Evolutionary conservation across 2,888 invertebrate species (phyloP), one percentile per base, ranked within the genome.

Genomic region (Chirona hameri): DNA sequence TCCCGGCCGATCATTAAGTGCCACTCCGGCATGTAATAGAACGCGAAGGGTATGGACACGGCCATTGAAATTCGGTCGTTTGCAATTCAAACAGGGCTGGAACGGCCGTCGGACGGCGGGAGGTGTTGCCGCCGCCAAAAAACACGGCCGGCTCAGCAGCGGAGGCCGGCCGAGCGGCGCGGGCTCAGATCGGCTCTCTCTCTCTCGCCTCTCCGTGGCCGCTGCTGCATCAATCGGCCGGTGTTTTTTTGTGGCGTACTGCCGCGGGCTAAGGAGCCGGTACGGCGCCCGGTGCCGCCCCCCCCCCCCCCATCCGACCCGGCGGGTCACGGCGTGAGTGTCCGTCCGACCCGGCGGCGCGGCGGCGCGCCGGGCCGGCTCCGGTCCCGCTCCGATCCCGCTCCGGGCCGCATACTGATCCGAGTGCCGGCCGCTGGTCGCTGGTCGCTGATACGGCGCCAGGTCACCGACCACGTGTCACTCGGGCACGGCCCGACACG

Each of bases 41-140:
- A 76, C 76, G 76, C 76, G 76, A 76, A 18, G 76, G 46, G 76
- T 76, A 76, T 76, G 76, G 76, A 76, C 76, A 46, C 39, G 39
- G 46, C 76, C 76, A 76, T 76, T 76, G 76, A 76, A 76, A 76
- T 76, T 76, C 76, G 46, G 76, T 76, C 76, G 76, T 76, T 76
- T 76, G 76, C 76, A 76, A 76, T 76, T 76, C 76, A 76, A 76
- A 76, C 76, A 39, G 15, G 39, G 21, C 46, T 9, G 24, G 76
- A 76, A 76, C 76, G 76, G 46, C 46, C 46, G 46, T 24, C 46
- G 46, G 76, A 21, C 76, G 76, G 76, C 76, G 46, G 76, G 76
- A 15, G 76, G 76, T 76, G 76, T 24, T 46, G 24, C 39, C 21
- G 39, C 76, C 9, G 21, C 46, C 46, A 39, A 76, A 46, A 76